phyloP scores from a whole-genome alignment of 2,888 invertebrate genomes.

The Tortrix viridana region DNA sequence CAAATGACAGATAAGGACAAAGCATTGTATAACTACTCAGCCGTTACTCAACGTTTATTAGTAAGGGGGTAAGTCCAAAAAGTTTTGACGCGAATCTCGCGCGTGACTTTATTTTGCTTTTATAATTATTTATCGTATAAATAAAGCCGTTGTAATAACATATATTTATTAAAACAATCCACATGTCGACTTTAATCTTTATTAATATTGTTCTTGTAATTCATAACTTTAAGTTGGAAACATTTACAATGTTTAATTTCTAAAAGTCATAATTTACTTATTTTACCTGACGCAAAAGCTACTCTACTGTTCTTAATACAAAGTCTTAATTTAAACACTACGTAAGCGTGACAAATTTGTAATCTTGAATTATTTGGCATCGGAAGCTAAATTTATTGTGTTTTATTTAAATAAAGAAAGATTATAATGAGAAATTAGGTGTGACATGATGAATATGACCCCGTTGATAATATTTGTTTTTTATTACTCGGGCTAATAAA shows the following conservation, averaged over 20 bases:
- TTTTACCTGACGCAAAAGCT: too few species aligned
- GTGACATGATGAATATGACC: background rate
- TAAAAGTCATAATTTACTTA: too few species aligned
- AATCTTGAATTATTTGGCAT: constrained; percentile 15
- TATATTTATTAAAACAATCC: constrained; percentile 12
- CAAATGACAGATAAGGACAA: too few species aligned
- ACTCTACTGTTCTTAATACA: too few species aligned
- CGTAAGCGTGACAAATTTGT: background rate
- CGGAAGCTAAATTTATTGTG: background rate
- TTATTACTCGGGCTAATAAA: too few species aligned
- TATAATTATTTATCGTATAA: background rate
- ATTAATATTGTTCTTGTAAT: constrained; percentile 18
- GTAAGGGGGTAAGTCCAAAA: too few species aligned
- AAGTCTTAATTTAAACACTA: background rate
- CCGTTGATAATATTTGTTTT: background rate
- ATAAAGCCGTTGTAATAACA: constrained; percentile 3
- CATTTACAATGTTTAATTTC: too few species aligned
- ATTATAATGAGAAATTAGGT: background rate
- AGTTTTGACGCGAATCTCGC: too few species aligned
- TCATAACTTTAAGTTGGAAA: too few species aligned
- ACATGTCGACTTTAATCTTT: constrained; percentile 28
- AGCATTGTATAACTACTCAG: too few species aligned
- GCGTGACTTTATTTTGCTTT: background rate
- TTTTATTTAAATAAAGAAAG: background rate
- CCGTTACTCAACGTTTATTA: too few species aligned